Percentiles rank a stretch among this genome's conserved stretches.
Evolutionary conservation across 1,140 invertebrate species (phyloP).

Genomic region (Cardiocondyla obscurior): DNA sequence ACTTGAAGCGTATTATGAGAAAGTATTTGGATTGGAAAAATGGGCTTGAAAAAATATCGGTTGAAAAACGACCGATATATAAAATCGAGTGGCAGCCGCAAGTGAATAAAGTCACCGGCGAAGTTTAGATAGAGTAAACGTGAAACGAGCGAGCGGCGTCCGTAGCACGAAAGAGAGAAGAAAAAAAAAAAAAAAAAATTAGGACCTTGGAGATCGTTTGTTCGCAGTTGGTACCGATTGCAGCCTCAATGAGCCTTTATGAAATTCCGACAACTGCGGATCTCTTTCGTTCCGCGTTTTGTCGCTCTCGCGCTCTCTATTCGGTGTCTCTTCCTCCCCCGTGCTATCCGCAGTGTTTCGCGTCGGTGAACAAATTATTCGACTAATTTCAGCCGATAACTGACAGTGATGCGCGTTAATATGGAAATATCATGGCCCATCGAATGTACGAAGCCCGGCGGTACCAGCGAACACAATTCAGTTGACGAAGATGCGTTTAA

Average conservation of each 20-base stretch:
- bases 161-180: not conserved
- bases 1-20: not conserved
- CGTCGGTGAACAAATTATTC: constrained; percentile 56
- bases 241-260: constrained; percentile 46
- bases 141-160: not conserved
- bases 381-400: constrained; percentile 60
- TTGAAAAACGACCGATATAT: not conserved
- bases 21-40: too few species aligned
- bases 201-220: not conserved
- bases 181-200: not conserved
- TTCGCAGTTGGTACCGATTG: constrained; percentile 29
- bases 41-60: too few species aligned
- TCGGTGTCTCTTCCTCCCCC: not conserved
- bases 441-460: constrained; percentile 11
- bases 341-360: constrained; percentile 6
- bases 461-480: not conserved
- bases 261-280: constrained; percentile 47
- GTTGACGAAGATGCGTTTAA: constrained; percentile 50
- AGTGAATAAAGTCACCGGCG: not conserved
- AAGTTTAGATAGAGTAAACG: not conserved
- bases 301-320: not conserved
- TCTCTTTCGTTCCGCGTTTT: constrained; percentile 24
- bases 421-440: constrained; percentile 54
- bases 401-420: constrained; percentile 58
- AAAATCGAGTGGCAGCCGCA: not conserved